Evolutionary conservation across 2,888 invertebrate genomes (phyloP).

Genomic region (Pegoplata infirma): DNA sequence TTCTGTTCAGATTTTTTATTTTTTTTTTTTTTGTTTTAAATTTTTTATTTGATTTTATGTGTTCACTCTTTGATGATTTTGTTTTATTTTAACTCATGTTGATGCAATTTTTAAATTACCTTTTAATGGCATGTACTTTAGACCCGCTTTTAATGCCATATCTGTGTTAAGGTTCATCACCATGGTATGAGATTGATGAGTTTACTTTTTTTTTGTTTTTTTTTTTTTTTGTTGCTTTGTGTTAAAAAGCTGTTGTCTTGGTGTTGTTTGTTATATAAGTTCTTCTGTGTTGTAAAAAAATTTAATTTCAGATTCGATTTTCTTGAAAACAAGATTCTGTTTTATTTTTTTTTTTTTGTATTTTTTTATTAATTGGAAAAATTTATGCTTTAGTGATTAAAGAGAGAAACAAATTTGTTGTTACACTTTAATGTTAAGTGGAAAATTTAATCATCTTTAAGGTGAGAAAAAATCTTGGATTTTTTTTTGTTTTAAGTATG

Average conservation of each 20-base stretch:
- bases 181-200: slow-evolving; percentile 44
- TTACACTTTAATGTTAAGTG: neutral
- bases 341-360: slow-evolving; percentile 11
- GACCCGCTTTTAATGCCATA: slow-evolving; percentile 41
- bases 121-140: slow-evolving; percentile 60
- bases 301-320: slow-evolving; percentile 57
- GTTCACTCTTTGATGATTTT: slow-evolving; percentile 29
- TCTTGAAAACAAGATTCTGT: slow-evolving; percentile 49
- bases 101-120: slow-evolving; percentile 62
- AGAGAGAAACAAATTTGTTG: neutral
- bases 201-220: no score
- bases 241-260: neutral
- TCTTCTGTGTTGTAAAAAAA: slow-evolving; percentile 5
- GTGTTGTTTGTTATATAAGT: slow-evolving; percentile 15
- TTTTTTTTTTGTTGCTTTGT: neutral
- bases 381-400: slow-evolving; percentile 13
- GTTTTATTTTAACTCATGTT: slow-evolving; percentile 44
- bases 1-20: neutral
- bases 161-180: slow-evolving; percentile 53
- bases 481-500: no score
- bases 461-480: neutral
- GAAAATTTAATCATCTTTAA: neutral
- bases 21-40: neutral
- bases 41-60: no score
- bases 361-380: slow-evolving; percentile 51